Percentiles rank a stretch among this genome's conserved stretches.
Conservation (phyloP, 1,140 invertebrate genomes). For the Sesamia nonagrioides region DNA sequence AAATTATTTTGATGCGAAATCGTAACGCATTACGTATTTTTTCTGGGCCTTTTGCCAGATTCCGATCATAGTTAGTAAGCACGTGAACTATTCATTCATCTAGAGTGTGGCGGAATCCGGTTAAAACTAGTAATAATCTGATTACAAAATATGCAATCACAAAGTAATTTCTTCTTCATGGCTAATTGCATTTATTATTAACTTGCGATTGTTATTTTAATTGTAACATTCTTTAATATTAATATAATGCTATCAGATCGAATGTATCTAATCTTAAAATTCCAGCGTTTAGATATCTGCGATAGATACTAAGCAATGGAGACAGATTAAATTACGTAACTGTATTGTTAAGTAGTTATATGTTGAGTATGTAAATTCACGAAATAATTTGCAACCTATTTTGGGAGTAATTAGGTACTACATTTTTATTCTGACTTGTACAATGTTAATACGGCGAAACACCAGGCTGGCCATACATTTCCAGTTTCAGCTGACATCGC, state of each 20-base stretch:
- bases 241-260: background rate
- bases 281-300: constrained; percentile 2
- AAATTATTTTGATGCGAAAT: background rate
- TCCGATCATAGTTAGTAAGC: background rate
- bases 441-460: no score
- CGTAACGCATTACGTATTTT: background rate
- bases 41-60: background rate
- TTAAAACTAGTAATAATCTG: constrained; percentile 15
- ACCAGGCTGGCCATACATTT: no score
- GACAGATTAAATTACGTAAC: background rate
- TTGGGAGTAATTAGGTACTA: no score
- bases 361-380: no score
- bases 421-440: no score
- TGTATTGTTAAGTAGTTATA: background rate
- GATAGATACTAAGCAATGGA: constrained; percentile 6
- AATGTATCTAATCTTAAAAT: background rate
- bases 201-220: background rate
- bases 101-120: constrained; percentile 8
- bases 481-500: no score
- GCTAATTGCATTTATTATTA: constrained; percentile 6
- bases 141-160: background rate
- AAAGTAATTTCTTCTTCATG: background rate
- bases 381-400: no score
- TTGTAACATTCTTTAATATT: background rate
- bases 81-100: constrained; percentile 4